Conservation (phyloP, 2,113 vertebrate genomes). For the Thamnaconus septentrionalis region DNA sequence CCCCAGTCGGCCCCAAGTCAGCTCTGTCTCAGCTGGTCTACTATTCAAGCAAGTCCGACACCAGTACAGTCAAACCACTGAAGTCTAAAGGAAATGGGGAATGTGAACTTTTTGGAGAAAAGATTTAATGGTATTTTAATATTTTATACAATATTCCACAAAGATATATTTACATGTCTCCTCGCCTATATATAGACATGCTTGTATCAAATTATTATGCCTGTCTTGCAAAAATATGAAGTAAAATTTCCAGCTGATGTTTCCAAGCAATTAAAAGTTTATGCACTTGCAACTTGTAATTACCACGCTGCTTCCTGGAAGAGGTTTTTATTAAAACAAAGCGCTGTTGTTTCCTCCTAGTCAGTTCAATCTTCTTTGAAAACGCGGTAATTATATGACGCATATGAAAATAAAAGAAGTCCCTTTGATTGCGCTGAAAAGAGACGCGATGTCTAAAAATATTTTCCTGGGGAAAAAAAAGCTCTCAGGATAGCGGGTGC, state of each 20-base stretch:
- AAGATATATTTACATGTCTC: too few species aligned
- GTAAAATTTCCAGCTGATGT: not conserved
- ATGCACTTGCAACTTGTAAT: constrained; percentile 29
- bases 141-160: not conserved
- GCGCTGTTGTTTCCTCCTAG: constrained; percentile 3
- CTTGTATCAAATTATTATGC: too few species aligned
- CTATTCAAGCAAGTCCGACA: constrained; percentile 14
- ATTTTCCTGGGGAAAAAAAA: constrained; percentile 25
- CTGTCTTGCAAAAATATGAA: too few species aligned
- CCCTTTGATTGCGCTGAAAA: constrained; percentile 30
- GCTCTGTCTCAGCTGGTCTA: constrained; percentile 15
- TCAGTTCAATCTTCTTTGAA: constrained; percentile 33
- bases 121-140: not conserved
- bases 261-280: not conserved
- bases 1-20: constrained; percentile 43
- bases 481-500: constrained; percentile 7
- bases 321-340: constrained; percentile 20
- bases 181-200: too few species aligned
- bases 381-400: constrained; percentile 29
- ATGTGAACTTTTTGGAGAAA: not conserved
- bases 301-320: constrained; percentile 42
- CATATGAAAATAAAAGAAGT: constrained; percentile 26
- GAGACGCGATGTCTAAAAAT: constrained; percentile 26
- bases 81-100: too few species aligned
- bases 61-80: not conserved